These are phyloP conservation scores for Lutraria lutraria DNA, from an alignment of 2,888 invertebrate genomes.

Conservation along the genomic window DNA sequence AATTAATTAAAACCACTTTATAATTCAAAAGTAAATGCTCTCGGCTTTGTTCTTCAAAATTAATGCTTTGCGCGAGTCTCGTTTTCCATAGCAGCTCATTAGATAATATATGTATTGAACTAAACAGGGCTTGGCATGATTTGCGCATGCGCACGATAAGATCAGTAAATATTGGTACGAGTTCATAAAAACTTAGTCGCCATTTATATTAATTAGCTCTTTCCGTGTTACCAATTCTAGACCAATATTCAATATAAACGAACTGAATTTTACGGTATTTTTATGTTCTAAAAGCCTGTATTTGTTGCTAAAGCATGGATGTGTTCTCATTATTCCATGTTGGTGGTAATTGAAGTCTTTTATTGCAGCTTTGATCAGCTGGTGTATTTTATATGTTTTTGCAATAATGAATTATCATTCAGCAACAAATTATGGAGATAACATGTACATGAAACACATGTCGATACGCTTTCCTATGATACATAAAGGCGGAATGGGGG, in stretches of 20 bases:
- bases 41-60: no score
- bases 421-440: not conserved
- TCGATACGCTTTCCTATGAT: not conserved
- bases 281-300: slow-evolving; percentile 3
- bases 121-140: not conserved
- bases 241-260: not conserved
- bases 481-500: not conserved
- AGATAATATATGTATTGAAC: no score
- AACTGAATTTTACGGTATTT: not conserved
- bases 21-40: no score
- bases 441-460: not conserved
- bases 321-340: not conserved
- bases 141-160: not conserved
- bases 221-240: not conserved
- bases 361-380: not conserved
- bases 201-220: no score
- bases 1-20: no score
- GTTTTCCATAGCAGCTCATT: no score
- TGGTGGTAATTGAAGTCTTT: not conserved
- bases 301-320: not conserved
- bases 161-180: not conserved
- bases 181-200: not conserved
- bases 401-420: not conserved
- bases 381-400: not conserved
- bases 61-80: no score